Evolutionary conservation across 2,888 invertebrate species (phyloP), one percentile per base, ranked within the genome.

Genomic region (Stenodera caucasica): DNA sequence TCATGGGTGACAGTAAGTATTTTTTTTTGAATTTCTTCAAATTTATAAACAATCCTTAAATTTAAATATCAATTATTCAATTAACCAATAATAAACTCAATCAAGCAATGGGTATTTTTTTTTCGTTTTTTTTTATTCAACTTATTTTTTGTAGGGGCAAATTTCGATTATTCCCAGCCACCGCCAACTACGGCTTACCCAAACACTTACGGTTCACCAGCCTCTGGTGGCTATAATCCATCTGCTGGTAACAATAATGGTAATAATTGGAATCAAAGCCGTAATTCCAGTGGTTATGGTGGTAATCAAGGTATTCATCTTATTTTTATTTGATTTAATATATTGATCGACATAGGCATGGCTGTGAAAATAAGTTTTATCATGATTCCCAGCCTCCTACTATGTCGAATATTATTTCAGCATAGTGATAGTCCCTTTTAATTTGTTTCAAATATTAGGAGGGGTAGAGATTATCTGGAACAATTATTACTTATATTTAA

Each of bases 381-480:
- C 63, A 64, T 50, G 4, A 61, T 68, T 62, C 65, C 53, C 63
- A 63, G 68, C 78, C 75, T 80, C 77, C 76, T 71, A 71, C 74
- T 77, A 74, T 78, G 77, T 79, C 80, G 70, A 53, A 78, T 53
- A 80, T 67, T 65, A 75, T 69, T 64, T 54, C 65, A 64, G 69
- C 67, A 69, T 74, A 74, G 72, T 75, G 79, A 80, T 80, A 80
- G 80, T 77, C 79, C 77, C 74, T 76, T 70, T 66, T 67, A 71
- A 7, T 45, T 45, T 18, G 74, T 74, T 60, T 32, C 68, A 29
- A 29, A 74, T 78, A 75, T 71, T 60, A 66, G 63, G 66, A 71
- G 75, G 79, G 80, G 78, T 79, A 72, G 78, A 79, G 69, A 69
- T 73, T 76, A 72, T 63, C 61, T 71, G 69, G 67, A 35, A 79